Base-by-base conservation (phyloP, 1,140 invertebrate species). In the Calliopsis andreniformis region DNA sequence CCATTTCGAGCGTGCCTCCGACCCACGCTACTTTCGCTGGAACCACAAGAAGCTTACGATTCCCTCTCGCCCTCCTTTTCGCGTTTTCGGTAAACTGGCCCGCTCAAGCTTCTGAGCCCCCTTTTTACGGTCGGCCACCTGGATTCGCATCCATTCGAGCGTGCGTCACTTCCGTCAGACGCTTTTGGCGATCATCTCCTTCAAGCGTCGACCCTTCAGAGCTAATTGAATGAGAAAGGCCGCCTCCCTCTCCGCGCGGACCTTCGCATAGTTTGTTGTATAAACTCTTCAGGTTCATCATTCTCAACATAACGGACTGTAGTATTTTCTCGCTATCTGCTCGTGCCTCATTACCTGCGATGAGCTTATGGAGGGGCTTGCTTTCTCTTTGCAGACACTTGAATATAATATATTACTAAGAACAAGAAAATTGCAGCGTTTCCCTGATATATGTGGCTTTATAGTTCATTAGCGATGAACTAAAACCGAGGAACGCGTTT, bases 81-180 rank as follows among this genome's bases (percentile, higher is more conserved):
- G 43, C 43, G 10, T 30, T 18, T 39, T 6, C 72, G 3, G 61
- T 77, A 28, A 63, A 55, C 47, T 63, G 62, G 71, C 70, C 64
- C 39, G 25, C 6, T 14, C 25, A 49, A 58, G 49, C 61, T 75
- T 73, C 20, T n/a, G 43, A 51, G 32, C 61, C 59, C 61, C 23
- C 61, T 59, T 39, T 75, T 58, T 73, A 55, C 61, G 58, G 20
- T 43, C 25, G 25, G 32, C 58, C 32, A 58, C 20, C 76, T 42
- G 62, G 18, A 35, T 45, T 23, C 10, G 23, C 25, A n/a, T 43
- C 25, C n/a, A 59, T 73, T 75, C 10, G 32, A 39, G 32, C n/a
- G n/a, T 14, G 3, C 32, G n/a, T n/a, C 16, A 20, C 10, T 58
- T 35, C 18, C n/a, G n/a, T 18, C 56, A 39, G 56, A 59, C 56